Conservation (phyloP, 2,888 invertebrate species). For the Drosophila glabriapex region DNA sequence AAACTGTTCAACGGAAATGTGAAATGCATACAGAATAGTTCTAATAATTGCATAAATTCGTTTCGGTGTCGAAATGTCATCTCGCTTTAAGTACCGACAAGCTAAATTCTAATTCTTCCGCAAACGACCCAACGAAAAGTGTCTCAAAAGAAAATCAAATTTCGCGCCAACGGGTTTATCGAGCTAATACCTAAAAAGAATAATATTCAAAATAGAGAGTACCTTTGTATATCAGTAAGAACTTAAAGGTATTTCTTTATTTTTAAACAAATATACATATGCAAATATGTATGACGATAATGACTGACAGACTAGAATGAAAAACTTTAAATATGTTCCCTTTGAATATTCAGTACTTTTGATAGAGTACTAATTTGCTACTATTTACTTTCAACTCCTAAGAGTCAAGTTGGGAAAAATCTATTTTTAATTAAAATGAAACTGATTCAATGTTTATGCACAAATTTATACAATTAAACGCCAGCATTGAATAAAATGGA, state of each 20-base stretch:
- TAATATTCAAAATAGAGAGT: constrained; percentile 26
- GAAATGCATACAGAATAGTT: constrained; percentile 33
- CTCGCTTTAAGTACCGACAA: constrained; percentile 10
- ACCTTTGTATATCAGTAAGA: neutral
- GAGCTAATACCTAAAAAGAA: constrained; percentile 56
- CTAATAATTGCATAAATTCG: constrained; percentile 59
- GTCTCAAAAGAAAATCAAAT: neutral
- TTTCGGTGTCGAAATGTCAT: constrained; percentile 35
- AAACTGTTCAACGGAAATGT: constrained; percentile 45
- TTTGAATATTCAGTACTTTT: neutral
- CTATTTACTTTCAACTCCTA: neutral
- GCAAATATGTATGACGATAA: neutral
- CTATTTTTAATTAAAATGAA: constrained; percentile 37
- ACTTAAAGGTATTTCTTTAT: neutral
- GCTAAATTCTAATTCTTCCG: neutral
- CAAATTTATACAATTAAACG: constrained; percentile 56
- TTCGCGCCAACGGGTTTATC: neutral
- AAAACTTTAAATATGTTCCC: neutral
- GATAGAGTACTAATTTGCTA: neutral
- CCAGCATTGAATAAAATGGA: constrained; percentile 16
- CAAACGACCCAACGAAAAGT: constrained; percentile 19
- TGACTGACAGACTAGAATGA: neutral
- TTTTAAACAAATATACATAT: neutral
- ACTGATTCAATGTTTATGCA: constrained; percentile 64
- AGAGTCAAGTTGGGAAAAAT: constrained; percentile 2